Conservation (phyloP, 2,888 invertebrate species). For the Clitarchus hookeri region DNA sequence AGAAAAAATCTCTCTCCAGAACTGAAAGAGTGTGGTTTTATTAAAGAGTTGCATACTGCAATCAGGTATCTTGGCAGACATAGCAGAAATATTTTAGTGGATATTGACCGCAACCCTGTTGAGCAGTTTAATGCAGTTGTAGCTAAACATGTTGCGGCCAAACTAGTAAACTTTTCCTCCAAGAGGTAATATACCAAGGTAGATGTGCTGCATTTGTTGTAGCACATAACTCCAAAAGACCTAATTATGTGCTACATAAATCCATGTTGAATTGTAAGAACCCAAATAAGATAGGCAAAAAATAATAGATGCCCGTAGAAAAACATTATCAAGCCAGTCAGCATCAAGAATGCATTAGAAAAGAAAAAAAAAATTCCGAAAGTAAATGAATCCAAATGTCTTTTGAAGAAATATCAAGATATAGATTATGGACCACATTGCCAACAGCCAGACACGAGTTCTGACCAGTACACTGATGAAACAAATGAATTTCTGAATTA, state of each 20-base stretch:
- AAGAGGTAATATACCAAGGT: slow-evolving; percentile 33
- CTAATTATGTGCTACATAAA: background rate
- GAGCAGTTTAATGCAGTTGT: slow-evolving; percentile 30
- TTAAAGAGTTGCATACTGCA: slow-evolving; percentile 33
- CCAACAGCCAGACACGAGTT: background rate
- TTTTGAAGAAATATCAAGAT: background rate
- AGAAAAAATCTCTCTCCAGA: slow-evolving; percentile 21
- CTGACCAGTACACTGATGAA: background rate
- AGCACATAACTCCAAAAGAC: no score
- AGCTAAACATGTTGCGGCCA: slow-evolving; percentile 31
- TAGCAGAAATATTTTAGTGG: slow-evolving; percentile 29
- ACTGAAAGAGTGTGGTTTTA: background rate
- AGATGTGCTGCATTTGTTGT: slow-evolving; percentile 30
- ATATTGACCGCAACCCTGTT: slow-evolving; percentile 32
- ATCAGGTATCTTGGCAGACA: slow-evolving; percentile 28
- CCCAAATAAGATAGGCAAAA: background rate
- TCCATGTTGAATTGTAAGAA: background rate
- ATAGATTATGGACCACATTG: slow-evolving; percentile 1
- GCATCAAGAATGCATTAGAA: background rate
- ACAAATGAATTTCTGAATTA: background rate
- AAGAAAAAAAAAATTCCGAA: background rate
- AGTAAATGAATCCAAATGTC: background rate
- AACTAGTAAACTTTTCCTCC: slow-evolving; percentile 33
- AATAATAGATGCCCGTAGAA: background rate
- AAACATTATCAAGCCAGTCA: background rate